Evolutionary conservation across 2,888 invertebrate species (phyloP).

Genomic region (Xestoiulus laeticollis): DNA sequence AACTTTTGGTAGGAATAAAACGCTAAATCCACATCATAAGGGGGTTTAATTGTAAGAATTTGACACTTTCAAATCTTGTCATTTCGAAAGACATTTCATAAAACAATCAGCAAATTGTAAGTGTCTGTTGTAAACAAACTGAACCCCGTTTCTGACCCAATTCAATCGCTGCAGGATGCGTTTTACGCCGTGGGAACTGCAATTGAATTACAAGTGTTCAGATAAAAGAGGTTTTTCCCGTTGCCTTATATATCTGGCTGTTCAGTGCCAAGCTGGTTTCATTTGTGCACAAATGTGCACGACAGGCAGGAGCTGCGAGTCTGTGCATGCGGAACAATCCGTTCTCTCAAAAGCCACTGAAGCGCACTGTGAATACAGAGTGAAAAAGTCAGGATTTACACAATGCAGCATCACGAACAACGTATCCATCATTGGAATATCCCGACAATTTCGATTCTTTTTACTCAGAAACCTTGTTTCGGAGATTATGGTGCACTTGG

Average conservation of each 20-base stretch:
- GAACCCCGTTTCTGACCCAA: background rate
- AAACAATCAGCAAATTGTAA: background rate
- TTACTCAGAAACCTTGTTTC: background rate
- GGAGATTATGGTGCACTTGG: background rate
- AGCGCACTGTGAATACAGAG: background rate
- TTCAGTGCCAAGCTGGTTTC: background rate
- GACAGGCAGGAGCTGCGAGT: background rate
- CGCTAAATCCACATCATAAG: no score
- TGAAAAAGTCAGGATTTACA: background rate
- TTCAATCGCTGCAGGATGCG: background rate
- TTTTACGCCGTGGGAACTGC: background rate
- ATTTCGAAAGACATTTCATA: background rate
- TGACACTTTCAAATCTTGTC: no score
- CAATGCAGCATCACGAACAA: background rate
- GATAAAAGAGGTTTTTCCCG: constrained; percentile 28
- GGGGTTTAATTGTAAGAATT: no score
- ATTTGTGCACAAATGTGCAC: constrained; percentile 3
- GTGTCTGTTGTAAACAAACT: background rate
- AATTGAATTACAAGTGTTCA: constrained; percentile 4
- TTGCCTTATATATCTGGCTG: background rate
- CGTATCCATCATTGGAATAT: background rate
- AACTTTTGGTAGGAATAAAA: no score
- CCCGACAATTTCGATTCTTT: background rate
- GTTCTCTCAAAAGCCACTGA: background rate
- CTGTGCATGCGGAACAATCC: background rate